Base-by-base conservation (phyloP, 2,797 vertebrate species). In the Erethizon dorsatum region DNA sequence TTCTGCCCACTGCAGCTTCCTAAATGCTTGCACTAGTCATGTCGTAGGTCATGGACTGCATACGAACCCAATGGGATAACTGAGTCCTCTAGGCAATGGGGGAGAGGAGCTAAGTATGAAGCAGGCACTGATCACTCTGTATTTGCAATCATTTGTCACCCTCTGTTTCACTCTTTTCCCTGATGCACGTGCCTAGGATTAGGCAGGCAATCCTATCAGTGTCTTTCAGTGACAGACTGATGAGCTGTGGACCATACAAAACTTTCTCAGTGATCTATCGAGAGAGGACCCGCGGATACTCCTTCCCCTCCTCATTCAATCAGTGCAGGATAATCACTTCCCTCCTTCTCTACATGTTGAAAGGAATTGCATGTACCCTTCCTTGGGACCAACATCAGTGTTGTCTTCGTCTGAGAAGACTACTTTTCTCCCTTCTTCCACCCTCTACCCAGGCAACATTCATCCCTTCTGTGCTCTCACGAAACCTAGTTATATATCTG, bases 21-120 rank as follows among this genome's bases (percentile, higher is more conserved):
- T 47, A 11, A 18, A 45, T 56, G 26, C 17, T 14, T 37, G 14
- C 33, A 15, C 6, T 0, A 0, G 14, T 52, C 33, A 6, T 22
- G 50, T 28, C 13, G 31, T 6, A 24, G 63, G n/a, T 18, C 45
- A 56, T 1, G 17, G 31, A 45, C 7, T 45, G 45, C 22, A 13
- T 14, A 13, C 50, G 52, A 37, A 26, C 14, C 71, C 56, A 45
- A 0, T 0, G 3, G 50, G 61, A 14, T 14, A 13, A 2, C 5
- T 20, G 26, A 45, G 54, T 7, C 4, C 37, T 61, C 14, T 33
- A 17, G 45, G 24, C 4, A 11, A 4, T n/a, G 10, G 37, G 18
- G 20, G 56, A 17, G 37, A 69, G 69, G 77, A 5, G 18, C 24
- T n/a, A 2, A 75, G 17, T 28, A 33, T n/a, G 47, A 75, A 86